Evolutionary conservation across 2,113 vertebrate species (phyloP).

Genomic region (Pseudorhombus dupliciocellatus): DNA sequence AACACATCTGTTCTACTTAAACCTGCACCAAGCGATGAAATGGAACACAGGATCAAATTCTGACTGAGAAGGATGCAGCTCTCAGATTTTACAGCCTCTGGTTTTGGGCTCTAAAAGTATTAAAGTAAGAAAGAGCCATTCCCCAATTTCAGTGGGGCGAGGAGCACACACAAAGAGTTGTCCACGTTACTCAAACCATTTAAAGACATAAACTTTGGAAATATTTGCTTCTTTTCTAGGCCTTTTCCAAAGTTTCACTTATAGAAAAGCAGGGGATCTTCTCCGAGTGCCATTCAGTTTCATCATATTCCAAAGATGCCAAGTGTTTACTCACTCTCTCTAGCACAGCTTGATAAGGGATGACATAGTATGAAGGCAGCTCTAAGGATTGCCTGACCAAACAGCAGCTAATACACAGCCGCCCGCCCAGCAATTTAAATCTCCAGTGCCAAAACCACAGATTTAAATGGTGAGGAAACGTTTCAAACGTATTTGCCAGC

Average conservation of each 20-base stretch:
- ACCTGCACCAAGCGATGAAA: neutral
- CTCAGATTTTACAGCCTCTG: neutral
- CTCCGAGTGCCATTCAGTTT: too few relatives aligned
- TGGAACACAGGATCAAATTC: neutral
- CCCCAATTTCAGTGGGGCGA: too few relatives aligned
- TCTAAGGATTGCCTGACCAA: slow-evolving; percentile 21
- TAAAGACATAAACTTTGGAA: neutral
- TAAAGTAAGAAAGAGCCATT: too few relatives aligned
- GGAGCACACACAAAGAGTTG: too few relatives aligned
- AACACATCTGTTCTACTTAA: neutral
- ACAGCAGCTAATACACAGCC: neutral
- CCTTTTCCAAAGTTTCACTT: too few relatives aligned
- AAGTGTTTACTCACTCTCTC: slow-evolving; percentile 28
- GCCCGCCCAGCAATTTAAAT: neutral
- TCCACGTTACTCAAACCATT: too few relatives aligned
- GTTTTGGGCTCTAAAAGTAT: too few relatives aligned
- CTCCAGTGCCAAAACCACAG: neutral
- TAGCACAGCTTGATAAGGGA: slow-evolving; percentile 9
- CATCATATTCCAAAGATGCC: neutral
- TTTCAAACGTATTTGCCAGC: neutral
- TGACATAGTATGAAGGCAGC: slow-evolving; percentile 20
- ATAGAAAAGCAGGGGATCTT: too few relatives aligned
- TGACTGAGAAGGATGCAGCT: neutral
- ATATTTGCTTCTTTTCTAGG: too few relatives aligned
- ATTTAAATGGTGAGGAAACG: neutral